These are phyloP conservation scores for Microhierax caerulescens DNA, from an alignment of 2,797 vertebrate species.

Conservation along the genomic window DNA sequence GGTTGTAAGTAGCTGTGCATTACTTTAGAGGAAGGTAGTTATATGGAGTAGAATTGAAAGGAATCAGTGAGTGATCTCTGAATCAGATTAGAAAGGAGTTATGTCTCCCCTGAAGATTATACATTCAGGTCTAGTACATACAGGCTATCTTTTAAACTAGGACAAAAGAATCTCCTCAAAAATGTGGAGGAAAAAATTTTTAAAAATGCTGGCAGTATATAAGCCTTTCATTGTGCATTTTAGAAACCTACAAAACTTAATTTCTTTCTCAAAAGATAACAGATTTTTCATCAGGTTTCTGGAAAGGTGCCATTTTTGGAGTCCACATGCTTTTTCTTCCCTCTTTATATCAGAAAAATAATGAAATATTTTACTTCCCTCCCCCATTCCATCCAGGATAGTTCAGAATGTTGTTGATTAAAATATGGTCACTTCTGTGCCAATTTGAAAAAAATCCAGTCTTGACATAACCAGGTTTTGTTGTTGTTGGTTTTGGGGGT, in stretches of 20 bases:
- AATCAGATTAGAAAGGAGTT: neutral
- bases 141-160: neutral
- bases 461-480: neutral
- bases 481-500: rapidly evolving
- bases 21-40: neutral
- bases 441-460: neutral
- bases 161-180: neutral
- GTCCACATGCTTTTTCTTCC: neutral
- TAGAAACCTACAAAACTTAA: neutral
- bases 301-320: conserved; percentile 62
- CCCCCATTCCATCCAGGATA: neutral
- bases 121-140: neutral
- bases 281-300: conserved; percentile 58
- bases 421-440: neutral
- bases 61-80: neutral
- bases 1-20: neutral
- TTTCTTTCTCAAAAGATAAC: conserved; percentile 39
- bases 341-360: conserved; percentile 13
- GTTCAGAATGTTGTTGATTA: neutral
- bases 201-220: neutral
- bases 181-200: neutral
- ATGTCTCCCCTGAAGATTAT: neutral
- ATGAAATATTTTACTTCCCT: conserved; percentile 24
- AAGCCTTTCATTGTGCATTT: neutral
- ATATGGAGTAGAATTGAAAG: neutral